Conservation (phyloP, 2,113 vertebrate species). For the Anhinga rufa region DNA sequence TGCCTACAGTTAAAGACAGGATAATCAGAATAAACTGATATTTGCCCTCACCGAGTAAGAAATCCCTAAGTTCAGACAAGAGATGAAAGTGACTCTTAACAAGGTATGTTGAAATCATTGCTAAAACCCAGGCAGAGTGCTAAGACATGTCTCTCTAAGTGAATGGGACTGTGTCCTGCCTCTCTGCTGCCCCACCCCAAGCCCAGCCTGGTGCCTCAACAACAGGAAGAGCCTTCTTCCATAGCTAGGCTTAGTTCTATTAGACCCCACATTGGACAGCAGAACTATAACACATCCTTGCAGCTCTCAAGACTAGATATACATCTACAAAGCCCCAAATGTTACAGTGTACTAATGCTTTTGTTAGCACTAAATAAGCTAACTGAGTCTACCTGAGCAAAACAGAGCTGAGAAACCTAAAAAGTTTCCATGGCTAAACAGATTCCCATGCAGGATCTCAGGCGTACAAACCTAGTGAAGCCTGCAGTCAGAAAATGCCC, state of each 20-base stretch:
- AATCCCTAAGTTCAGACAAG: not conserved
- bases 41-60: not conserved
- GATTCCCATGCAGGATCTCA: not conserved
- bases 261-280: not conserved
- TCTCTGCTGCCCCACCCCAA: not conserved
- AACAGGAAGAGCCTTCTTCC: not conserved
- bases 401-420: not conserved
- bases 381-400: not conserved
- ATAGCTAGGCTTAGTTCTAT: not conserved
- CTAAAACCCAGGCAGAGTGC: not conserved
- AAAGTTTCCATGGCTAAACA: not conserved
- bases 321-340: not conserved
- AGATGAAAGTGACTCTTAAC: not conserved
- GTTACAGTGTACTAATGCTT: not conserved
- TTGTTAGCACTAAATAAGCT: not conserved
- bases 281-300: not conserved
- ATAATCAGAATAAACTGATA: not conserved
- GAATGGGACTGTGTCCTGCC: too few species aligned
- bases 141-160: not conserved
- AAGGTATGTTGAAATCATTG: not conserved
- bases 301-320: not conserved
- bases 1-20: not conserved
- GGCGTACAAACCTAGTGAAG: not conserved
- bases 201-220: not conserved
- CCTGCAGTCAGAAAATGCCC: not conserved